Evolutionary conservation across 1,140 invertebrate genomes (phyloP).

Genomic region (Conopomorpha cramerella): DNA sequence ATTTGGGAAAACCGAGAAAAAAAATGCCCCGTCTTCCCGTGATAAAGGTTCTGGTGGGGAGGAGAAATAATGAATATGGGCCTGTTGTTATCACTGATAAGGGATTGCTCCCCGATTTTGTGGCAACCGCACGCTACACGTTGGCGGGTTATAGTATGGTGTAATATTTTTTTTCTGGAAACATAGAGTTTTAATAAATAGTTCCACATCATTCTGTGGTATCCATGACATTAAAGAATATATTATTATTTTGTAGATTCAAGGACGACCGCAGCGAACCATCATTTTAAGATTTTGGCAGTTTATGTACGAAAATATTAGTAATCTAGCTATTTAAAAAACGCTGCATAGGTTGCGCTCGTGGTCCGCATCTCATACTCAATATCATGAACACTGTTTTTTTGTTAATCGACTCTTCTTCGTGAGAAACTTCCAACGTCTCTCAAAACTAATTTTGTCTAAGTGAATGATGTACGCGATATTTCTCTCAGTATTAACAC

Average conservation of each 20-base stretch:
- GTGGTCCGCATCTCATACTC: too few species aligned
- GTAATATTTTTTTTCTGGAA: neutral
- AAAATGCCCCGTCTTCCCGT: conserved; percentile 49
- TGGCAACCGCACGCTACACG: conserved; percentile 2
- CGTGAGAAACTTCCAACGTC: too few species aligned
- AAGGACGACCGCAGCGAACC: too few species aligned
- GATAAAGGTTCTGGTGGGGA: conserved; percentile 50
- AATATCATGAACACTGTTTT: too few species aligned
- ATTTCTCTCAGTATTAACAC: neutral
- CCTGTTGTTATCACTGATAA: conserved; percentile 6
- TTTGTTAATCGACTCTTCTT: too few species aligned
- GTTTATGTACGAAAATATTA: too few species aligned
- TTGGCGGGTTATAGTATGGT: neutral
- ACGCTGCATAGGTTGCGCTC: too few species aligned
- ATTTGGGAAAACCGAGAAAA: conserved; percentile 61
- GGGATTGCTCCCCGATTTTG: conserved; percentile 1
- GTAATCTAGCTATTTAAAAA: too few species aligned
- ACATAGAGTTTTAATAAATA: too few species aligned
- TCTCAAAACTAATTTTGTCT: neutral
- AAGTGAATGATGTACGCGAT: neutral
- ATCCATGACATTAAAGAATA: neutral
- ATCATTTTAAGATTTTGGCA: too few species aligned
- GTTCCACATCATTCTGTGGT: neutral
- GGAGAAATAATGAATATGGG: conserved; percentile 52
- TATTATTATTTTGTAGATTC: neutral